Base-by-base conservation (phyloP, 1,140 invertebrate species). In the Bombus huntii region DNA sequence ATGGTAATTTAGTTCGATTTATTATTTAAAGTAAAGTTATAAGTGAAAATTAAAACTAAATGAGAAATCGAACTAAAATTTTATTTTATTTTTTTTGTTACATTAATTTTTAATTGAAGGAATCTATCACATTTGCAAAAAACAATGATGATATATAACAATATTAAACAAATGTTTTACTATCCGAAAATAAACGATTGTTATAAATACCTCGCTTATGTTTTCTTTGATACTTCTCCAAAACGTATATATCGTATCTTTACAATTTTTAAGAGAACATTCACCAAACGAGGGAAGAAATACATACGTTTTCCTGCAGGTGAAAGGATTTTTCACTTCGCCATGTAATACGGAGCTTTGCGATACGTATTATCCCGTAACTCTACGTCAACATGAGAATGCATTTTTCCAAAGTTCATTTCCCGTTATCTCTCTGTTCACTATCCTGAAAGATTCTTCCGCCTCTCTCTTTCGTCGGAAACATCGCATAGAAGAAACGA, bases 371-470 rank as follows among this genome's bases (percentile, higher is more conserved):
- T 81, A 81, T 71, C 47, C 4, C 68, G 34, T 81, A 72, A 73
- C 37, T 72, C 37, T 18, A 3, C 8, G 18, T 37, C 18, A 15
- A 18, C 37, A 73, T 73, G 37, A 28, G 34, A 81, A 74, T 37
- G 39, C 39, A 65, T 73, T 81, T 73, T 74, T 74, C 47, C 28
- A 57, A 70, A 81, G 34, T 81, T 71, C 34, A 53, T 80, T 66
- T 53, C 22, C 70, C 25, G 5, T 42, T 57, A 13, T 42, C 28
- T n/a, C 13, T 72, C 3, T 70, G 3, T 53, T 5, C 15, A 22
- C 9, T 25, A n/a, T 77, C 37, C 57, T 59, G 12, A 2, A 12
- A n/a, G 70, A 39, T 22, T 31, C 12, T 13, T 37, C 15, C 47
- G 25, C 28, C 3, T 31, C 31, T 42, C 5, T 18, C 37, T 9